These are phyloP conservation scores for Coenonympha arcania DNA, from an alignment of 2,888 invertebrate species.

Conservation along the genomic window DNA sequence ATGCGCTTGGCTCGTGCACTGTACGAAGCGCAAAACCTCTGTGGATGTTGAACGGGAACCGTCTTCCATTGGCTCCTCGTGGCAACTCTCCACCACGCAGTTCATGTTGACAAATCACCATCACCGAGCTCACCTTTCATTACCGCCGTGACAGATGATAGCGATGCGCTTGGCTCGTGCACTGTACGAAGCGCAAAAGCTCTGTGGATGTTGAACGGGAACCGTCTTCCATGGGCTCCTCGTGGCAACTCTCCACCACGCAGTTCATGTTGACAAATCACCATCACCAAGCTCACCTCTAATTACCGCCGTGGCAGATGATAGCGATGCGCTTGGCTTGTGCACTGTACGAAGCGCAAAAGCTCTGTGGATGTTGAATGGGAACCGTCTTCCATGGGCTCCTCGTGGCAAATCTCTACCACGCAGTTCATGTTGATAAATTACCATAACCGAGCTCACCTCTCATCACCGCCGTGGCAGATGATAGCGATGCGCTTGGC, in stretches of 20 bases:
- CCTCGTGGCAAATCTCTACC: conserved; percentile 89
- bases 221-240: conserved; percentile 82
- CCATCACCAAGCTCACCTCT: conserved; percentile 46
- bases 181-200: conserved; percentile 59
- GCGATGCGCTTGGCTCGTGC: conserved; percentile 88
- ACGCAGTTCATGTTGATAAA: conserved; percentile 83
- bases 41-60: conserved; percentile 69
- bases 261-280: conserved; percentile 81
- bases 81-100: conserved; percentile 88
- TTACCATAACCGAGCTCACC: conserved; percentile 35
- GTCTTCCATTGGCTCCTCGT: conserved; percentile 85
- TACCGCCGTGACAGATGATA: conserved; percentile 90
- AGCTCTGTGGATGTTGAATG: conserved; percentile 67
- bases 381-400: conserved; percentile 80
- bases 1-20: conserved; percentile 84
- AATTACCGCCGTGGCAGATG: conserved; percentile 88
- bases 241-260: conserved; percentile 88
- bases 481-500: conserved; percentile 91
- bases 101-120: conserved; percentile 26
- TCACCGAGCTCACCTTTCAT: conserved; percentile 61
- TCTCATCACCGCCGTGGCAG: conserved; percentile 86
- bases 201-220: conserved; percentile 69
- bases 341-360: conserved; percentile 58
- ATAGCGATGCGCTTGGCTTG: conserved; percentile 91
- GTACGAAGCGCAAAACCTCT: conserved; percentile 61